Percentiles rank a stretch among this genome's conserved stretches.
Evolutionary conservation across 2,888 invertebrate genomes (phyloP).

Genomic region (Notocelia uddmanniana): DNA sequence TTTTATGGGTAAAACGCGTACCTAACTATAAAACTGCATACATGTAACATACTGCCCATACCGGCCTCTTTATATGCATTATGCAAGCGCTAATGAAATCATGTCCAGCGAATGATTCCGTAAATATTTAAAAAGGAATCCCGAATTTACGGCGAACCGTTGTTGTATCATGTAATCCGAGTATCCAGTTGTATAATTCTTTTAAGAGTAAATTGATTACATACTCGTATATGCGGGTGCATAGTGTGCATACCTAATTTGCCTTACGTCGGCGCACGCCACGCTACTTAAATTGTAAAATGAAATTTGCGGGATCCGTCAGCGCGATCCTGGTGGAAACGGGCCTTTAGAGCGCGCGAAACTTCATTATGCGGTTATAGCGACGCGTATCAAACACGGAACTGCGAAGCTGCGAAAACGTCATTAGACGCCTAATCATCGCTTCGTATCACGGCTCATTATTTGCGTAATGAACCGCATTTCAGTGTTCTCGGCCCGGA

Average conservation of each 20-base stretch:
- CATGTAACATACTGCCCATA: conserved; percentile 6
- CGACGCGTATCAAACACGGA: conserved; percentile 69
- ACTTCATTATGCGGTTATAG: conserved; percentile 78
- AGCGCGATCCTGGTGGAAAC: conserved; percentile 71
- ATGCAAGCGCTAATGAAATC: conserved; percentile 36
- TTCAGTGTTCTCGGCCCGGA: conserved; percentile 48
- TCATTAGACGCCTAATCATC: conserved; percentile 66
- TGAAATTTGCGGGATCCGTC: conserved; percentile 65
- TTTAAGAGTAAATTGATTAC: conserved; percentile 40
- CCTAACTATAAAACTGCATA: conserved; percentile 6
- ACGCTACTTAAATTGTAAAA: conserved; percentile 61
- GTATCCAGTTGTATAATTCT: conserved; percentile 31
- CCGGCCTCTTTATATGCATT: conserved; percentile 15
- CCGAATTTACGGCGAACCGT: conserved; percentile 20
- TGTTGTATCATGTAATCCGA: conserved; percentile 14
- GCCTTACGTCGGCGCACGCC: conserved; percentile 40
- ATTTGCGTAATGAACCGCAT: conserved; percentile 29
- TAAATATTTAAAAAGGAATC: conserved; percentile 25
- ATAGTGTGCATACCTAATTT: conserved; percentile 45
- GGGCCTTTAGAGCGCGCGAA: conserved; percentile 70
- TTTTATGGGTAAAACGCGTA: conserved; percentile 34
- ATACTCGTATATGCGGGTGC: conserved; percentile 40
- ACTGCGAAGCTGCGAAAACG: conserved; percentile 62
- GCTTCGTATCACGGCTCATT: conserved; percentile 47
- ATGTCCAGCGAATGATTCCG: conserved; percentile 19